These are phyloP conservation scores for Pygmarrhopalites habei DNA, from an alignment of 1,140 invertebrate species.

Conservation along the genomic window DNA sequence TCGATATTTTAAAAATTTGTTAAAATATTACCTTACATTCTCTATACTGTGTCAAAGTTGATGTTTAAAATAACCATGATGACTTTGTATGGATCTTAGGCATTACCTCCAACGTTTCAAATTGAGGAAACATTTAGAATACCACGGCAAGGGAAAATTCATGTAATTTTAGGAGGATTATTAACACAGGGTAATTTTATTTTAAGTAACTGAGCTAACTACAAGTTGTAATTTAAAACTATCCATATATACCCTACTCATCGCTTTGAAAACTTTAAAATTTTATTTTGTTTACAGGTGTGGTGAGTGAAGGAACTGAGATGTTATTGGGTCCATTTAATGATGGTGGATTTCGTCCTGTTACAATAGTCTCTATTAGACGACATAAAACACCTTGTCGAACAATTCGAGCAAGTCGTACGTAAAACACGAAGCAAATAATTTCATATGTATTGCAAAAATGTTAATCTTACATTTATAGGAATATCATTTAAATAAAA, in stretches of 20 bases:
- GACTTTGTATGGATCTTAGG: constrained; percentile 44
- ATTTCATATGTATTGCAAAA: no score
- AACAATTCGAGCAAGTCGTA: constrained; percentile 76
- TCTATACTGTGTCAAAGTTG: not conserved
- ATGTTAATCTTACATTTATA: no score
- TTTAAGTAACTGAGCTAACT: constrained; percentile 74
- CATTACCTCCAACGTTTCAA: constrained; percentile 71
- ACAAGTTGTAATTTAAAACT: constrained; percentile 56
- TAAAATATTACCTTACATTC: not conserved
- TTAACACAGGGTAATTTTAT: constrained; percentile 70
- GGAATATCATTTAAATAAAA: no score
- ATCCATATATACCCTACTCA: not conserved
- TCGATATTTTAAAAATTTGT: constrained; percentile 9
- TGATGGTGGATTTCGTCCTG: constrained; percentile 70
- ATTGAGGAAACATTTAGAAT: constrained; percentile 87
- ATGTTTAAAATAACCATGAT: not conserved
- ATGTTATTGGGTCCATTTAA: constrained; percentile 64
- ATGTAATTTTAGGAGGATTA: constrained; percentile 73
- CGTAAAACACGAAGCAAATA: no score
- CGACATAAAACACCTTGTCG: constrained; percentile 82
- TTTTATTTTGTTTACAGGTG: constrained; percentile 1
- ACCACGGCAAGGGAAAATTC: constrained; percentile 51
- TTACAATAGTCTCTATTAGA: constrained; percentile 75
- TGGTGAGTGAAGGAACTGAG: not conserved
- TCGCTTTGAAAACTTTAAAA: not conserved